Evolutionary conservation across 2,113 vertebrate genomes (phyloP).

Genomic region (Oncorhynchus mykiss): DNA sequence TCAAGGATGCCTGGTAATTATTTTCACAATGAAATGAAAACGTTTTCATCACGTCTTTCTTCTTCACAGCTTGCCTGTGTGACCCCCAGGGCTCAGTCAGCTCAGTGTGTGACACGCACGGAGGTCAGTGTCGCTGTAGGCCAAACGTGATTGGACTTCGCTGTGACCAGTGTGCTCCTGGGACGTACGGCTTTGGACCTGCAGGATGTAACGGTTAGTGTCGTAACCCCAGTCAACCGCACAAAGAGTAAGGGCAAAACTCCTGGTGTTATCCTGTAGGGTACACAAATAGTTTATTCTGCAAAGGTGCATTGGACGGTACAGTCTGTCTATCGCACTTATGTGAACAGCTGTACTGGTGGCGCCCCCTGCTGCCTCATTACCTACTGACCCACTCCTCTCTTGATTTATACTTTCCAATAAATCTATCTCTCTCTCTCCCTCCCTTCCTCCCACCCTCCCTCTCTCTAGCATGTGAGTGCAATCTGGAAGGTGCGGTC

Average conservation of each 20-base stretch:
- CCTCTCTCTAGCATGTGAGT: slow-evolving; percentile 81
- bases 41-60: not conserved
- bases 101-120: slow-evolving; percentile 82
- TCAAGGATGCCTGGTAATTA: not conserved
- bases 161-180: slow-evolving; percentile 85
- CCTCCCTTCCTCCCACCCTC: no score
- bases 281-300: not conserved
- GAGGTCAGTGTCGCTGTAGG: slow-evolving; percentile 92
- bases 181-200: slow-evolving; percentile 89
- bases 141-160: slow-evolving; percentile 81
- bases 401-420: no score
- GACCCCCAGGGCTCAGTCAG: slow-evolving; percentile 90
- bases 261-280: not conserved
- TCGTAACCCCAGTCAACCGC: no score
- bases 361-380: slow-evolving; percentile 48
- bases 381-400: not conserved
- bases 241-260: not conserved
- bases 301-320: no score
- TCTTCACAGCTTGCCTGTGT: slow-evolving; percentile 83
- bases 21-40: not conserved
- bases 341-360: not conserved
- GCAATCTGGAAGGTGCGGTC: slow-evolving; percentile 83
- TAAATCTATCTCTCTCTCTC: not conserved
- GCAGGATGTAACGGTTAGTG: slow-evolving; percentile 84
- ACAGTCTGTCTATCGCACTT: not conserved